phyloP scores from a whole-genome alignment of 2,888 invertebrate genomes.

The Cephus sareptanus region DNA sequence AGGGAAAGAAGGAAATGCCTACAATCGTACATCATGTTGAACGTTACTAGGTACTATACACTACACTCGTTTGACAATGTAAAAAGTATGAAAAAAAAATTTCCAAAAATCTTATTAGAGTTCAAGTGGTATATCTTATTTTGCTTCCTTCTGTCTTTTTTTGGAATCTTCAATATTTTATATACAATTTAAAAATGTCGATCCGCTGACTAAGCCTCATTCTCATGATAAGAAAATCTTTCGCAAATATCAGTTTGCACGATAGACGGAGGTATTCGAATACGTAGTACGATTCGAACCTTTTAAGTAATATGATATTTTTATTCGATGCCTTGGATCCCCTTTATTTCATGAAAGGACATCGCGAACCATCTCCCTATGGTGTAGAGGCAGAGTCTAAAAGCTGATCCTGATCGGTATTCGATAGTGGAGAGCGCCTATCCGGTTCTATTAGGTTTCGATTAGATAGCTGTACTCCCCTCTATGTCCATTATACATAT shows the following conservation, averaged over 20 bases:
- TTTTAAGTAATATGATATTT: not conserved
- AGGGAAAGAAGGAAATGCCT: not conserved
- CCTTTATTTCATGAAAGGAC: not conserved
- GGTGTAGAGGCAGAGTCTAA: not conserved
- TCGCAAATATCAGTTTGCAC: not conserved
- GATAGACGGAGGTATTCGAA: not conserved
- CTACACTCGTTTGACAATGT: not conserved
- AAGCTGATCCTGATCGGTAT: not conserved
- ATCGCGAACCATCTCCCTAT: not conserved
- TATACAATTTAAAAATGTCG: not conserved
- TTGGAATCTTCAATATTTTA: not conserved
- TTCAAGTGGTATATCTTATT: not conserved
- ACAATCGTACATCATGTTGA: not conserved
- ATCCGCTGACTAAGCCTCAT: not conserved
- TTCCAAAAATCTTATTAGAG: not conserved
- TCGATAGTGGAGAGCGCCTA: not conserved
- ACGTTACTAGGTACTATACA: not conserved
- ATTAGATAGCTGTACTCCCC: not conserved
- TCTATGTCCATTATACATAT: not conserved
- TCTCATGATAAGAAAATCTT: not conserved
- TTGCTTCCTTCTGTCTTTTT: not conserved
- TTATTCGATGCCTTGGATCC: not conserved
- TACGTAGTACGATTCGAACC: not conserved
- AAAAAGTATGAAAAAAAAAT: not conserved
- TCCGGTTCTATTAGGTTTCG: not conserved